Conservation (phyloP, 2,797 vertebrate genomes). For the Carduelis carduelis region DNA sequence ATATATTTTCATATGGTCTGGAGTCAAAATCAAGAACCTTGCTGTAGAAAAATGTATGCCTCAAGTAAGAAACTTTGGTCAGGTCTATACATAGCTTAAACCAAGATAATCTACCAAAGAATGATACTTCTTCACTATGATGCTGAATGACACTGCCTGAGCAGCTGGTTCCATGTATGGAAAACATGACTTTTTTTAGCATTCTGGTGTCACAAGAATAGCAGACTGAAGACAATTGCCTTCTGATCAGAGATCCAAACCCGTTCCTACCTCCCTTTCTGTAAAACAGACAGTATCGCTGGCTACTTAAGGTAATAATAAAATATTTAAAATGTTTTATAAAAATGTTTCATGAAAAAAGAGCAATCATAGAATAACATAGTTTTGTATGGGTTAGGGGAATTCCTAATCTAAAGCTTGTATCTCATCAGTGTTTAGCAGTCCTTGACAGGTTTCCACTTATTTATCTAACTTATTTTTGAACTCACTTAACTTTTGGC, state of each 20-base stretch:
- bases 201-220: background rate
- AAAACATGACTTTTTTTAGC: background rate
- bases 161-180: background rate
- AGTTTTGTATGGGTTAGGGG: background rate
- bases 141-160: background rate
- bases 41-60: background rate
- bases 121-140: background rate
- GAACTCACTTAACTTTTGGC: background rate
- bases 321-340: background rate
- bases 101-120: background rate
- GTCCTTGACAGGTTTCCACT: background rate
- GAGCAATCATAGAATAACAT: background rate
- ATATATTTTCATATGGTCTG: background rate
- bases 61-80: background rate
- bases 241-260: background rate
- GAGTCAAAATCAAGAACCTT: background rate
- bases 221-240: background rate
- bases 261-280: background rate
- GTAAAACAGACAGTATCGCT: background rate
- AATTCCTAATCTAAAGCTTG: background rate
- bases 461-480: background rate
- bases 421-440: background rate
- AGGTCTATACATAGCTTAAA: background rate
- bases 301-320: background rate
- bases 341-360: background rate